These are phyloP conservation scores for Centropyge bicolor DNA, from an alignment of 2,797 vertebrate genomes.

Conservation along the genomic window DNA sequence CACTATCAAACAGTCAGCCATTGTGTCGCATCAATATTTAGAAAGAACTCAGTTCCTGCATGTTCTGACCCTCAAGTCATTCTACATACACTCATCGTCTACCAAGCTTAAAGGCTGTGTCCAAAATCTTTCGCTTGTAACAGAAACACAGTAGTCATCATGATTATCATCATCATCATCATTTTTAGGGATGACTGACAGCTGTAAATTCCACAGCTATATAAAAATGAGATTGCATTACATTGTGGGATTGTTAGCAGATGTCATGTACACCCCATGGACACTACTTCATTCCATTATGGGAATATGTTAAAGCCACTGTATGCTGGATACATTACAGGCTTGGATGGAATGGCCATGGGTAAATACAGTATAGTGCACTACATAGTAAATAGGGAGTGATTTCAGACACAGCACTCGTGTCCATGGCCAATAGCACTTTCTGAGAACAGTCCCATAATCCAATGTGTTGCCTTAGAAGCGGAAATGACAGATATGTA, in stretches of 20 bases:
- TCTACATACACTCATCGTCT: neutral
- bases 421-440: neutral
- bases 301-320: neutral
- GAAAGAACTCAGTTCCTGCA: neutral
- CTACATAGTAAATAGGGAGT: neutral
- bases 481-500: neutral
- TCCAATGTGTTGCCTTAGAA: neutral
- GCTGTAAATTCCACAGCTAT: neutral
- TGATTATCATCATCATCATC: neutral
- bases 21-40: too few species aligned
- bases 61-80: neutral
- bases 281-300: neutral
- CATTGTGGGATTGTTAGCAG: conserved; percentile 3
- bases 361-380: neutral
- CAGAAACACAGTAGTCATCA: neutral
- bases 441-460: neutral
- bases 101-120: neutral
- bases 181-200: neutral
- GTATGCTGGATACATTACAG: neutral
- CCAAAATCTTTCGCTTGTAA: neutral
- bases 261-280: neutral
- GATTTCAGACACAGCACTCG: neutral
- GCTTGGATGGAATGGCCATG: neutral
- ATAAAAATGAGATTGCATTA: neutral
- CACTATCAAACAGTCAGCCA: neutral